Evolutionary conservation across 1,140 invertebrate species (phyloP).

Genomic region (Laodelphax striatellus): DNA sequence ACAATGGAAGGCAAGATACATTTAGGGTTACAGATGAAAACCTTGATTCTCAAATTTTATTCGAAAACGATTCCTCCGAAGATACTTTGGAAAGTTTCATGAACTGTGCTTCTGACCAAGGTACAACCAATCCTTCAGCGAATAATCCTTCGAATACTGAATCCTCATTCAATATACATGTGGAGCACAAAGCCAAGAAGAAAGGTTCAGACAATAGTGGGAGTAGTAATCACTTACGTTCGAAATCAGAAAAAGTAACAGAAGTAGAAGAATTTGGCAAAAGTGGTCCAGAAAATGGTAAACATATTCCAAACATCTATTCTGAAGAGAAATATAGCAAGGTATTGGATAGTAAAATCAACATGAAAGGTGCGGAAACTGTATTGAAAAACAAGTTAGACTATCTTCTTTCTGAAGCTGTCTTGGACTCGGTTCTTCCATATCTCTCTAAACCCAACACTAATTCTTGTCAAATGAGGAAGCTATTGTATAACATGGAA

Average conservation of each 20-base stretch:
- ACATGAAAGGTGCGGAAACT: slow-evolving; percentile 13
- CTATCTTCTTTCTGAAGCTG: slow-evolving; percentile 59
- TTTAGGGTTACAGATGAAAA: background rate
- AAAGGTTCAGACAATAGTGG: too few species aligned
- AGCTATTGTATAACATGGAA: slow-evolving; percentile 1
- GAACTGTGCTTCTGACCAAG: background rate
- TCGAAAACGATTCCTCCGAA: background rate
- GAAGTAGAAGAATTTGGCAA: too few species aligned
- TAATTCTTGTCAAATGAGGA: slow-evolving; percentile 6
- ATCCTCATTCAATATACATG: background rate
- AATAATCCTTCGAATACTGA: background rate
- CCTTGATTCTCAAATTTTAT: background rate
- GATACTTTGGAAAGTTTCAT: background rate
- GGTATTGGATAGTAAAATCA: too few species aligned
- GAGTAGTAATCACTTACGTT: too few species aligned
- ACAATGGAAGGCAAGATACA: too few species aligned
- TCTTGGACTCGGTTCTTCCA: slow-evolving; percentile 63
- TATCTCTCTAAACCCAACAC: slow-evolving; percentile 41
- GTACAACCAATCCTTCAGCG: background rate
- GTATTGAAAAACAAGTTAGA: slow-evolving; percentile 39
- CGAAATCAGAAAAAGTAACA: too few species aligned
- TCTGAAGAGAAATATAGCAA: background rate
- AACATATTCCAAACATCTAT: background rate
- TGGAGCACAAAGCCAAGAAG: too few species aligned
- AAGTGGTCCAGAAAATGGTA: background rate